Base-by-base conservation (phyloP, 1,140 invertebrate genomes). In the Goniozus legneri region DNA sequence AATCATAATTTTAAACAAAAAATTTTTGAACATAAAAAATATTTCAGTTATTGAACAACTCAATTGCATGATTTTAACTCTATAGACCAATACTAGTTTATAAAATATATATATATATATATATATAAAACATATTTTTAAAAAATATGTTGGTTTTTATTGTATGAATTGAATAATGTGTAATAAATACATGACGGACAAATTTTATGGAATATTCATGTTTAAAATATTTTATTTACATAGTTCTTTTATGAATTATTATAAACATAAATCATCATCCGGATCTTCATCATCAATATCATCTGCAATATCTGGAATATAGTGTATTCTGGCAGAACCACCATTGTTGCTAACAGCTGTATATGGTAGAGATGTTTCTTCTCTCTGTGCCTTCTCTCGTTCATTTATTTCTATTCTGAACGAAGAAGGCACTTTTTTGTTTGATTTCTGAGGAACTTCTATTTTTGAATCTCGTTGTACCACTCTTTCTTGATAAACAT, bases 261-360 rank as follows among this genome's bases (percentile, higher is more conserved):
- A 77, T 47, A 77, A 65, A 54, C 62, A 62, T 33, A 77, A 55
- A 58, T 77, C 76, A 61, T 77, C 71, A 58, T 81, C 79, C 10
- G 78, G 79, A 74, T 81, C 79, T 60, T 81, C 79, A 35, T 80
- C 79, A 52, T 81, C 79, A 3, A 78, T 69, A 63, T 80, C 79
- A 60, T 81, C 79, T 18, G 68, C 50, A 40, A 67, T 64, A 57
- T 81, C 79, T 14, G 79, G 78, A 22, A 69, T 68, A 50, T 80
- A 81, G 32, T 77, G 66, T 38, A 81, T 80, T 50, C 72, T 74
- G 7, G 73, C 74, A n/a, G n/a, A n/a, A n/a, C n/a, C n/a, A 44
- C 64, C 56, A n/a, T 57, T 54, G 49, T 56, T 60, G 22, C 56
- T 55, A 47, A 43, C 47, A 7, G 52, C 21, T 3, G 15, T 63